phyloP scores from a whole-genome alignment of 2,797 vertebrate species.

The Spinus pinus region DNA sequence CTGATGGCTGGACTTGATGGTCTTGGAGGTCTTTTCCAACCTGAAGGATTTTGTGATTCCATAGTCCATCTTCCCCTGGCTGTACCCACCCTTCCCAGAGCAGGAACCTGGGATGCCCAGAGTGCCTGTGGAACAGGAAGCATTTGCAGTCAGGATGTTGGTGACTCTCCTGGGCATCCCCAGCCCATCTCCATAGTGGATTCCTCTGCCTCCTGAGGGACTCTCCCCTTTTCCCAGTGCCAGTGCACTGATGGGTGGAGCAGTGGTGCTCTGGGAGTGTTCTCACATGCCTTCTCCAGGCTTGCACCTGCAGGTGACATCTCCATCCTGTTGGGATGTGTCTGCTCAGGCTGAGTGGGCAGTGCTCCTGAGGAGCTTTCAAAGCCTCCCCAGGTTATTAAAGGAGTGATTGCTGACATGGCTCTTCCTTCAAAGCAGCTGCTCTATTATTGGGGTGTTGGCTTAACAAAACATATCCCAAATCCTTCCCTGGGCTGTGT shows the following conservation, averaged over 20 bases:
- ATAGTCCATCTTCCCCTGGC: fast-evolving
- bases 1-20: not conserved
- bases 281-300: not conserved
- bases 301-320: not conserved
- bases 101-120: not conserved
- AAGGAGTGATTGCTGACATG: not conserved
- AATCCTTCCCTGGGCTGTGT: constrained; percentile 18
- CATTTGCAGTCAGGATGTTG: not conserved
- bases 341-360: constrained; percentile 16
- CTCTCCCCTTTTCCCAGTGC: not conserved
- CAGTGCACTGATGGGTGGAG: not conserved
- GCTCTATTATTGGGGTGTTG: constrained; percentile 36
- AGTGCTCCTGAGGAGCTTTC: constrained; percentile 40
- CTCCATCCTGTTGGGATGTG: constrained; percentile 45
- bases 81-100: not conserved
- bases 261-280: not conserved
- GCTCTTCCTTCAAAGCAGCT: constrained; percentile 38
- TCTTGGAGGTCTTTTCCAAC: not conserved
- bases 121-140: not conserved
- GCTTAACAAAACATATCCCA: constrained; percentile 31
- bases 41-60: not conserved
- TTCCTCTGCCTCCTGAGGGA: not conserved
- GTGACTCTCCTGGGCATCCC: not conserved
- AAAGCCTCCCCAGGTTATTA: not conserved
- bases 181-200: not conserved